Conservation (phyloP, 2,113 vertebrate genomes). For the Prinia subflava region DNA sequence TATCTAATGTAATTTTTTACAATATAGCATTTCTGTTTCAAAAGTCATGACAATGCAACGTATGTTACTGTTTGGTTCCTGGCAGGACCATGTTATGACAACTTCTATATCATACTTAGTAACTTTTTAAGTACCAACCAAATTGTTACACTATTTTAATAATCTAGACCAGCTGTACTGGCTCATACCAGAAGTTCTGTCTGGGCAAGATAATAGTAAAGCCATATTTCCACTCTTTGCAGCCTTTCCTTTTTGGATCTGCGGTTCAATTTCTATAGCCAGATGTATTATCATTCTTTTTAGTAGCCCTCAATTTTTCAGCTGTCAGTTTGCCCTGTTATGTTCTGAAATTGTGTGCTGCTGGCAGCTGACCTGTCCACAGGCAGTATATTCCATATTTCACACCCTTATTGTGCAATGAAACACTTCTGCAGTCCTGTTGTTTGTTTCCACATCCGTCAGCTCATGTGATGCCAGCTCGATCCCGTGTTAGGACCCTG, state of each 20-base stretch:
- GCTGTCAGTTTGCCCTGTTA: neutral
- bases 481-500: neutral
- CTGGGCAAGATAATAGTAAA: neutral
- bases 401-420: neutral
- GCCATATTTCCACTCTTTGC: neutral
- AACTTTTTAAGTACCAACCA: neutral
- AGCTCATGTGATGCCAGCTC: neutral
- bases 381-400: neutral
- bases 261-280: neutral
- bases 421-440: neutral
- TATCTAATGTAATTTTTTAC: neutral
- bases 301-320: neutral
- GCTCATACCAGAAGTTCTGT: neutral
- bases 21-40: neutral
- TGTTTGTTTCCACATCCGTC: neutral
- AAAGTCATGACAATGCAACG: neutral
- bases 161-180: fast-evolving
- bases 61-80: neutral
- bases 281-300: neutral
- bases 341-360: neutral
- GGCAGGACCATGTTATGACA: neutral
- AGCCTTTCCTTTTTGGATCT: neutral
- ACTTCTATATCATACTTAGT: neutral
- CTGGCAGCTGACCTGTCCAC: neutral
- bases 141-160: neutral